Base-by-base conservation (phyloP, 37 sponge, comb jelly and placozoan genomes). In the Hormiphora californensis region DNA sequence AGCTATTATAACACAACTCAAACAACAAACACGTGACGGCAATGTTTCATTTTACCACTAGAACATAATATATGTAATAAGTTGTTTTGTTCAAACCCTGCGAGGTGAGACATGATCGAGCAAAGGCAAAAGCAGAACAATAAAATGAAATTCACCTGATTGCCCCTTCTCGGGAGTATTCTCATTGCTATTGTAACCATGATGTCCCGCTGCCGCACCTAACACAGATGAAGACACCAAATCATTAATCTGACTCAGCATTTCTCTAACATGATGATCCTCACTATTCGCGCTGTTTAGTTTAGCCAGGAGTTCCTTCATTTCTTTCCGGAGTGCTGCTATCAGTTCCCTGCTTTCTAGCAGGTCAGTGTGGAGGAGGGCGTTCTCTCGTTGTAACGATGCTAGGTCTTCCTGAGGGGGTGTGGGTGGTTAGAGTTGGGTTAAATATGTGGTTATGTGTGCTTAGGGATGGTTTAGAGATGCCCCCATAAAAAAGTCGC, bases 231-330 rank as follows among this genome's bases (percentile, higher is more conserved):
- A 28, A 5, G 61, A 57, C 5, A 57, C 27, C 61, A 57, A 30
- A 30, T 57, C 27, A 15, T 57, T 57, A 21, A 57, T 57, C 61
- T 57, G 61, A 57, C n/a, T 4, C 27, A 57, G n/a, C 61, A 57
- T 57, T 28, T 57, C 61, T 30, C 61, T 57, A 57, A 57, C 61
- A 57, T 57, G 61, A 28, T 30, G n/a, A 57, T 57, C 61, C n/a
- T 57, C 61, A 30, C 30, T 19, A 30, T 57, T 57, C 7, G 61
- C 27, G 27, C 30, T 28, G 61, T 57, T 57, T 21, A 57, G 61
- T 57, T 57, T 57, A 23, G n/a, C 61, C n/a, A 57, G n/a, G 30
- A 57, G 27, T 23, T 57, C 61, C 61, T 57, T 57, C 61, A 57
- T 57, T 30, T 57, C 61, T 30, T 57, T 57, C 61, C 61, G 9